Base-by-base conservation (phyloP, 2,888 invertebrate species). In the Dorcus parallelipipedus region DNA sequence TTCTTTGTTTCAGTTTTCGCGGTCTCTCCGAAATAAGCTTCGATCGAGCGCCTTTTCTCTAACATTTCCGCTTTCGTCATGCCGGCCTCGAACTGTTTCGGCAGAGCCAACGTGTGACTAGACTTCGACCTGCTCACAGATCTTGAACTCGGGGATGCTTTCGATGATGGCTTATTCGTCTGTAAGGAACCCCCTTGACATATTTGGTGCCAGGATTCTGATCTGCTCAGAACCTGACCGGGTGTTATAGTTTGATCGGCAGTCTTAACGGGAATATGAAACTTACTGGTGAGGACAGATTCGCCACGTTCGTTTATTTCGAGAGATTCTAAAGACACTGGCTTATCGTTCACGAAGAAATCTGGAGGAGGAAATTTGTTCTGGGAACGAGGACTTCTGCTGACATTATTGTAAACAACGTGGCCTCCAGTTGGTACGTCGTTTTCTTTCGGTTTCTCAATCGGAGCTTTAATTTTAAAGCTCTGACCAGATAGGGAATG, bases 121-220 rank as follows among this genome's bases (percentile, higher is more conserved):
- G 91, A 91, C 71, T 88, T 91, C 3, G 89, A 86, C 69, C 89
- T 83, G 26, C 64, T 69, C 55, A 73, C 80, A 73, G 40, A 76
- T 53, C 76, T 74, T 45, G 78, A 77, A 40, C 80, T 78, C 9
- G 84, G 80, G 3, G 83, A 79, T 6, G 76, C 66, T 50, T 79
- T 66, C 48, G 78, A 71, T 3, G 76, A 73, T 9, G 78, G 79
- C 61, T 81, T 75, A 38, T 60, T 64, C 38, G 63, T 52, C 3
- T 59, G 45, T 17, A 74, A 64, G 26, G 72, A 69, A 50, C 70
- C 70, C 59, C 73, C 75, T 55, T 82, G 75, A 60, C 83, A 83
- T 60, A 91, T 81, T 70, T 90, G 89, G 72, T 90, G 88, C 91
- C 91, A 92, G 3, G 91, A 90, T 73, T 91, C 91, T 7, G 90